phyloP scores from a whole-genome alignment of 2,113 vertebrate genomes.

The Sylvilagus bachmani region DNA sequence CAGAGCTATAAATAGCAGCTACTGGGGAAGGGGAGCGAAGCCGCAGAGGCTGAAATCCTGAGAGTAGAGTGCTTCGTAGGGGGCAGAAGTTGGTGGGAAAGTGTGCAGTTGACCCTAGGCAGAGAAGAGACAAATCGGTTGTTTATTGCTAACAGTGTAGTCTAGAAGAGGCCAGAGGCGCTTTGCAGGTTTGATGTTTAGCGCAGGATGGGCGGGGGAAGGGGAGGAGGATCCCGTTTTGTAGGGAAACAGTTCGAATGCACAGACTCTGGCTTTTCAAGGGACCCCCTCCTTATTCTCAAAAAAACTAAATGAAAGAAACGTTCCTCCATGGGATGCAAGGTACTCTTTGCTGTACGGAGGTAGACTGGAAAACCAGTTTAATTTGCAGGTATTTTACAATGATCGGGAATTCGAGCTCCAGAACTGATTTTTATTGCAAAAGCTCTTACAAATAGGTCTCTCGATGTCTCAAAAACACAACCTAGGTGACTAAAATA shows the following conservation, averaged over 20 bases:
- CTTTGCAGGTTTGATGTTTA: slow-evolving; percentile 9
- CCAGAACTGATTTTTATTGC: slow-evolving; percentile 10
- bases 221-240: background rate
- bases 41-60: slow-evolving; percentile 22
- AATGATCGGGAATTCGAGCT: slow-evolving; percentile 22
- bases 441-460: background rate
- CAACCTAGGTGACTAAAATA: slow-evolving; percentile 6
- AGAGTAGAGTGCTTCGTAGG: background rate
- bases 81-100: slow-evolving; percentile 43
- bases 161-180: slow-evolving; percentile 40
- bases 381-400: slow-evolving; percentile 51
- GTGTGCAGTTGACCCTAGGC: slow-evolving; percentile 12
- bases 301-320: background rate
- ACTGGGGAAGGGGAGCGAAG: slow-evolving; percentile 30
- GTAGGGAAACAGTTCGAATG: background rate
- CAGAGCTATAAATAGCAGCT: slow-evolving; percentile 79
- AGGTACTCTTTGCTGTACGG: background rate
- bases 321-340: background rate
- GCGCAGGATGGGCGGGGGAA: background rate
- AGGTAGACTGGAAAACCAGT: background rate
- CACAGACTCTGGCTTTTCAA: slow-evolving; percentile 1
- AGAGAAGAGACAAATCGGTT: background rate
- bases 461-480: slow-evolving; percentile 12
- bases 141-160: slow-evolving; percentile 44
- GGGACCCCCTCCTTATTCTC: background rate